Conservation (phyloP, 2,797 vertebrate species). For the Propithecus perrieri region DNA sequence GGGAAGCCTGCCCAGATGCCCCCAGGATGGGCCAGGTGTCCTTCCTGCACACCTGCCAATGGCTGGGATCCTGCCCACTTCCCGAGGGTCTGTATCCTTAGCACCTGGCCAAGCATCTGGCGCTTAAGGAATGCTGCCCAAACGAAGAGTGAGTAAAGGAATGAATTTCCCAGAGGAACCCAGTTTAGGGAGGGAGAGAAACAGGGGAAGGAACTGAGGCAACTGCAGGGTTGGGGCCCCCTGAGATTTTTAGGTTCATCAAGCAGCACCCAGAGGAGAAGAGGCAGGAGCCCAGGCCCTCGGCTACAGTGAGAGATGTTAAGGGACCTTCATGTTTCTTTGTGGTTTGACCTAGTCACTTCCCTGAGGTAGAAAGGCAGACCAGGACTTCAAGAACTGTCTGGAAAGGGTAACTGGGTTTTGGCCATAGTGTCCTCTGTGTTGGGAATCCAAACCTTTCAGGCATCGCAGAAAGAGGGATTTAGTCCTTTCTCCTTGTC, state of each 20-base stretch:
- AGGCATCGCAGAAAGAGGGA: neutral
- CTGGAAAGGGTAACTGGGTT: neutral
- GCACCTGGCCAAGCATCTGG: neutral
- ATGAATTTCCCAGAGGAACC: rapidly evolving
- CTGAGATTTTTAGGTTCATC: neutral
- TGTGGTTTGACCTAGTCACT: neutral
- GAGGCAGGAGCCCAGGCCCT: neutral
- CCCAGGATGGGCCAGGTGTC: neutral
- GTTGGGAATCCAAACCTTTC: neutral
- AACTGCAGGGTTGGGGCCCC: neutral
- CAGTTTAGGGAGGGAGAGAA: neutral
- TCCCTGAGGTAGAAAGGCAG: neutral
- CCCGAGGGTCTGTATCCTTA: neutral
- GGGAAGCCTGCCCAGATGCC: neutral
- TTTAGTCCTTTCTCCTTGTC: neutral
- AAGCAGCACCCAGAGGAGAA: neutral
- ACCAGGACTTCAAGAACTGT: neutral
- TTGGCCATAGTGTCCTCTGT: neutral
- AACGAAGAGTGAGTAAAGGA: rapidly evolving
- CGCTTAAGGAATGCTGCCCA: neutral
- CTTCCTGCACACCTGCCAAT: rapidly evolving
- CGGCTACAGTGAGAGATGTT: rapidly evolving
- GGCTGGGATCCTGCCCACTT: neutral
- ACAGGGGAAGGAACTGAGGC: neutral
- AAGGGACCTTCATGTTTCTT: neutral